Conservation (phyloP, 2,113 vertebrate species). For the Tetrax tetrax region DNA sequence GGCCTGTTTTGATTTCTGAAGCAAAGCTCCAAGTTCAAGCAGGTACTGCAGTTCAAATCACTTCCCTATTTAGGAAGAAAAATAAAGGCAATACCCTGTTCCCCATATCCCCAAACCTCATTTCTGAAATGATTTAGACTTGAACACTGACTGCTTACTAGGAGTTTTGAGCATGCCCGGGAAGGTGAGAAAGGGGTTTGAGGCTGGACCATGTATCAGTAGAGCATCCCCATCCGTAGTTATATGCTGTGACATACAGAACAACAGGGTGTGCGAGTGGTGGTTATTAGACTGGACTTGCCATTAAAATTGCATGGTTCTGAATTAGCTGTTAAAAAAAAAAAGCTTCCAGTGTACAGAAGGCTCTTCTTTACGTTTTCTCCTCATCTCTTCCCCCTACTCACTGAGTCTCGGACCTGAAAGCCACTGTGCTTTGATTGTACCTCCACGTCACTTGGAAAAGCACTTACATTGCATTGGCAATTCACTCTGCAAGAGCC, state of each 20-base stretch:
- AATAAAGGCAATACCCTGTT: background rate
- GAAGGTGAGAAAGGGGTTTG: background rate
- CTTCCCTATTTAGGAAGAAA: background rate
- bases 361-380: background rate
- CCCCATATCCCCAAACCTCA: background rate
- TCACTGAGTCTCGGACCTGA: background rate
- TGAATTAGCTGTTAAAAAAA: background rate
- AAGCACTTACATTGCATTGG: background rate
- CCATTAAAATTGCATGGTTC: background rate
- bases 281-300: background rate
- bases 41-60: background rate
- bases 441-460: background rate
- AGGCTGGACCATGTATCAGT: rapidly evolving
- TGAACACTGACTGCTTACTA: background rate
- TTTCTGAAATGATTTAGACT: background rate
- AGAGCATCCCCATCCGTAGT: background rate
- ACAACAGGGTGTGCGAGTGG: background rate
- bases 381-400: background rate
- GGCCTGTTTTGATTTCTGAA: background rate
- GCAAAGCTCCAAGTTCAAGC: background rate
- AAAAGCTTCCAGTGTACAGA: background rate
- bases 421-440: background rate
- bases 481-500: background rate
- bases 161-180: background rate
- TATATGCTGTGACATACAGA: background rate